Evolutionary conservation across 2,888 invertebrate genomes (phyloP).

Genomic region (Caradrina clavipalpis): DNA sequence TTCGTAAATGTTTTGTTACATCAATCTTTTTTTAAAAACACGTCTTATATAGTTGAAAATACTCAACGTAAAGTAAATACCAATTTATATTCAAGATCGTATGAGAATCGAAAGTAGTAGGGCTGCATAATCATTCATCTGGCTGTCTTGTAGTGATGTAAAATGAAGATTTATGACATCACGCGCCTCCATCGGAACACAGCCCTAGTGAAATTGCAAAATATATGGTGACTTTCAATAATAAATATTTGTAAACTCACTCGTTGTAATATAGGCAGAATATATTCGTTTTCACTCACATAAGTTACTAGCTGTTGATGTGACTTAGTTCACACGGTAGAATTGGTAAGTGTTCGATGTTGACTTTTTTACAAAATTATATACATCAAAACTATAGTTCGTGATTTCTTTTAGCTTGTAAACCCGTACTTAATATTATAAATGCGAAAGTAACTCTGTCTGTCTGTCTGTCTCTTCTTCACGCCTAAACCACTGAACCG

Average conservation of each 20-base stretch:
- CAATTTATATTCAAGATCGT: conserved; percentile 46
- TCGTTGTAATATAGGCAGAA: too few relatives aligned
- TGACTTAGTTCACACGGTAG: too few relatives aligned
- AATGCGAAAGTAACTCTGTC: too few relatives aligned
- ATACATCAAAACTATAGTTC: too few relatives aligned
- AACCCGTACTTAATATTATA: too few relatives aligned
- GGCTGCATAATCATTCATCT: conserved; percentile 48
- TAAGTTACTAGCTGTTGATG: too few relatives aligned
- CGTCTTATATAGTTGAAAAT: neutral
- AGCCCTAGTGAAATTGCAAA: conserved; percentile 41
- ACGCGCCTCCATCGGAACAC: conserved; percentile 17
- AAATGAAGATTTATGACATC: conserved; percentile 60
- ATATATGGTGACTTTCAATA: conserved; percentile 39
- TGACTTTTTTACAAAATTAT: too few relatives aligned
- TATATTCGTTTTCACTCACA: too few relatives aligned
- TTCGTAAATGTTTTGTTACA: neutral
- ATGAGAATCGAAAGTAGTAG: conserved; percentile 50
- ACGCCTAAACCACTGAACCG: too few relatives aligned
- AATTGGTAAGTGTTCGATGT: too few relatives aligned
- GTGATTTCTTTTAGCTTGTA: too few relatives aligned
- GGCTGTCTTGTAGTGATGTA: conserved; percentile 40
- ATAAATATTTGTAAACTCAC: conserved; percentile 18
- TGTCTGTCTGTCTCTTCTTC: too few relatives aligned
- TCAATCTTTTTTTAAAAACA: neutral
- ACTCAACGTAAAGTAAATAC: conserved; percentile 26